Evolutionary conservation across 2,888 invertebrate species (phyloP), one percentile per base, ranked within the genome.

Genomic region (Cerastis rubricosa): DNA sequence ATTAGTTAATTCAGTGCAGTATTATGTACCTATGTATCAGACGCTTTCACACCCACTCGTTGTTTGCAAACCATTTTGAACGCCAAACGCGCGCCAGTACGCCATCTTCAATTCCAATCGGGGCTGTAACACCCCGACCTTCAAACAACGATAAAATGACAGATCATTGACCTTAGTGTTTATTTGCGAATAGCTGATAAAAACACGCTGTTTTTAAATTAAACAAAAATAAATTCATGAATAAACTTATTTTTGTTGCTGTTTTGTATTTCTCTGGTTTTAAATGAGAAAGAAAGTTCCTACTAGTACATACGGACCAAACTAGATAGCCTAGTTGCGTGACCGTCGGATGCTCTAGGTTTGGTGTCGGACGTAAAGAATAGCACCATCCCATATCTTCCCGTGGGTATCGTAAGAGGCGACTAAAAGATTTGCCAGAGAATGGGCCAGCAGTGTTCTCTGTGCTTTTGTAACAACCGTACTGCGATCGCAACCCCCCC

Each of bases 101-200:
- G 71, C 80, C 80, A 76, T 83, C 43, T 80, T 77, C 70, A 45
- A 76, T 74, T 67, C 14, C 29, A n/a, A 25, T 9, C 22, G 61
- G 51, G 71, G 69, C 67, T 68, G 61, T 74, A 43, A 70, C 63
- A 72, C 63, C 65, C 65, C 66, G 63, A 79, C 83, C 71, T 71
- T 71, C 69, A 76, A 49, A 67, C 64, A 73, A 57, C 43, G 69
- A 64, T 59, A n/a, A 67, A 63, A 63, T 25, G 6, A 67, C 6
- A 43, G 47, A 64, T 71, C 74, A 57, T 14, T 65, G 71, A 64
- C 67, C 64, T 51, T 2, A 47, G 40, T 49, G 59, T 49, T 47
- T 51, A 45, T 61, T 76, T 65, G 29, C 19, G 47, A 57, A 43
- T 40, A n/a, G 19, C n/a, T 29, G 14, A 45, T 57, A 29, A 7